These are phyloP conservation scores for Oryzias curvinotus DNA, from an alignment of 2,113 vertebrate genomes.

Conservation along the genomic window DNA sequence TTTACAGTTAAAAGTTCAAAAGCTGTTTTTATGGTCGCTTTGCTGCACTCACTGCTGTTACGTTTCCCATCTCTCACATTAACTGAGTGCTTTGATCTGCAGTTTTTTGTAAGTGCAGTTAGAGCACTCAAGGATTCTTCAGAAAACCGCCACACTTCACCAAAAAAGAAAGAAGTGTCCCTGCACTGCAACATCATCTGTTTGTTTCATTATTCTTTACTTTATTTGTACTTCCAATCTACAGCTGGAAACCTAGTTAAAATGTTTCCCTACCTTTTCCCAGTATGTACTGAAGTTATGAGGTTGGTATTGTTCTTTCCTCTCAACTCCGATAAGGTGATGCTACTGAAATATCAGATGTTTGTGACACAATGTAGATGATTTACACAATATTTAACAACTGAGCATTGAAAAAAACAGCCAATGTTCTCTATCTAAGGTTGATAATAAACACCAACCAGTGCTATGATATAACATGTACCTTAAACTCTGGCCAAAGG, in stretches of 20 bases:
- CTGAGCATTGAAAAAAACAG: not conserved
- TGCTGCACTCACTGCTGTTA: no score
- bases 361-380: not conserved
- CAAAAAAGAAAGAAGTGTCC: slow-evolving; percentile 6
- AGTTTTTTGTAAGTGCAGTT: slow-evolving; percentile 5
- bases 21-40: no score
- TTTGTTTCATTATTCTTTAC: slow-evolving; percentile 25
- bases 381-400: not conserved
- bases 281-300: not conserved
- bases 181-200: slow-evolving; percentile 4
- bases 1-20: no score
- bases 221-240: slow-evolving; percentile 10
- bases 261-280: slow-evolving; percentile 12
- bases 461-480: not conserved
- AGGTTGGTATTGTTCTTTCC: not conserved
- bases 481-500: slow-evolving; percentile 11
- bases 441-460: not conserved
- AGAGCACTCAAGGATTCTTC: not conserved
- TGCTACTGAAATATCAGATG: not conserved
- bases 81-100: slow-evolving; percentile 29
- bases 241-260: not conserved
- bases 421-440: not conserved
- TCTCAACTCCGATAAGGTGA: not conserved
- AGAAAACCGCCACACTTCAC: slow-evolving; percentile 5
- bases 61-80: not conserved